Percentiles rank a stretch among this genome's conserved stretches.
phyloP scores from a whole-genome alignment of 2,797 vertebrate genomes.

The Acanthopagrus latus region DNA sequence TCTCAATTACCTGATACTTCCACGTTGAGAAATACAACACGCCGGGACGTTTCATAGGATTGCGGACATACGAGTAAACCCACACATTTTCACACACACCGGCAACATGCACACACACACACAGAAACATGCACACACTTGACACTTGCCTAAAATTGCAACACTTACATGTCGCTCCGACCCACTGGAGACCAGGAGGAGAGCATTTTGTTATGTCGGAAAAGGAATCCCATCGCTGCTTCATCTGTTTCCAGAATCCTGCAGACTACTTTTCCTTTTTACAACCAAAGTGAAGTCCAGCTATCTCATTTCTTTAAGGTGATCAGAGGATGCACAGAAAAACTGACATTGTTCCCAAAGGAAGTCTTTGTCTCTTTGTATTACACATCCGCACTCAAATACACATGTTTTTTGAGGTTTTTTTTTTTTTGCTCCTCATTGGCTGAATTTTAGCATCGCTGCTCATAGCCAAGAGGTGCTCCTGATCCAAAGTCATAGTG shows the following conservation, averaged over 20 bases:
- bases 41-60: conserved; percentile 16
- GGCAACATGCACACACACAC: neutral
- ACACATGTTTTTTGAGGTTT: too few species aligned
- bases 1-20: conserved; percentile 64
- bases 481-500: conserved; percentile 50
- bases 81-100: neutral
- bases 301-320: neutral
- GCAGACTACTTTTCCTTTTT: conserved; percentile 6
- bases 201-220: conserved; percentile 4
- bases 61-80: conserved; percentile 27
- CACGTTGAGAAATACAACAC: conserved; percentile 55
- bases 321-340: conserved; percentile 10
- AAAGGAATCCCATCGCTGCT: conserved; percentile 11
- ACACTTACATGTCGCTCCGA: conserved; percentile 36
- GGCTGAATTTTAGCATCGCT: conserved; percentile 28
- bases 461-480: conserved; percentile 42
- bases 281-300: conserved; percentile 14
- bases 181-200: conserved; percentile 18
- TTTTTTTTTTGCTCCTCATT: conserved; percentile 5
- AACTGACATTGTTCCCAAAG: neutral
- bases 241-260: conserved; percentile 27
- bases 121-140: conserved; percentile 29
- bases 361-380: neutral
- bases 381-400: conserved; percentile 6
- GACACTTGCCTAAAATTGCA: conserved; percentile 46